Evolutionary conservation across 1,140 invertebrate species (phyloP).

Genomic region (Drosophila tsacasi): DNA sequence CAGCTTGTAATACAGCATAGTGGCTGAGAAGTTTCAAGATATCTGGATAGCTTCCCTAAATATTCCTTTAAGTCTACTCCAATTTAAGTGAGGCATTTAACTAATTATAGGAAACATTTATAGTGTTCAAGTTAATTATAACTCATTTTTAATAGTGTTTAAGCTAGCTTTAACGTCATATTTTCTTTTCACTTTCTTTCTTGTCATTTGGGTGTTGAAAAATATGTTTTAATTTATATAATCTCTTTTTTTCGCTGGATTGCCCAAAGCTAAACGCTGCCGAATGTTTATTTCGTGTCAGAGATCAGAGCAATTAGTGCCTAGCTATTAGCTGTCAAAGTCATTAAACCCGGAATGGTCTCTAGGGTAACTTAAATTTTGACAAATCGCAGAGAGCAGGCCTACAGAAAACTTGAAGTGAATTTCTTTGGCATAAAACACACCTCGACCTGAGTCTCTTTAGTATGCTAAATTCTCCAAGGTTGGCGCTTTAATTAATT

Average conservation of each 20-base stretch:
- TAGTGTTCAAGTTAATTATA: neutral
- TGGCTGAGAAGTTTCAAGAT: neutral
- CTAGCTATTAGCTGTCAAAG: slow-evolving; percentile 59
- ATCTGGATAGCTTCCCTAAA: neutral
- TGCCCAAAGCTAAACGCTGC: neutral
- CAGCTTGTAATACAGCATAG: neutral
- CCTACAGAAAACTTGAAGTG: slow-evolving; percentile 14
- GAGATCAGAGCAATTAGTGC: slow-evolving; percentile 58
- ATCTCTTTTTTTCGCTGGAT: slow-evolving; percentile 10
- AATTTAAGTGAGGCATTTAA: neutral
- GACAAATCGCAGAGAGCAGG: slow-evolving; percentile 54
- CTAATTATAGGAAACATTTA: slow-evolving; percentile 1
- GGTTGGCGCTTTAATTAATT: slow-evolving; percentile 59
- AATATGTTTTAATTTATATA: slow-evolving; percentile 30
- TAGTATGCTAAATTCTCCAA: slow-evolving; percentile 55
- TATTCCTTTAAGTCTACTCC: neutral
- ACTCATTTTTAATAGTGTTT: slow-evolving; percentile 3
- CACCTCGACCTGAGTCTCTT: slow-evolving; percentile 34
- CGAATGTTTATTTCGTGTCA: slow-evolving; percentile 47
- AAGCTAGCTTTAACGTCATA: slow-evolving; percentile 4
- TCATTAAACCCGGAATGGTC: slow-evolving; percentile 33
- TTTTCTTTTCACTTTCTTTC: slow-evolving; percentile 30
- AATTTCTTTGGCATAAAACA: slow-evolving; percentile 36
- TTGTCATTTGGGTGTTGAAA: slow-evolving; percentile 19
- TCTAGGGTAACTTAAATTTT: slow-evolving; percentile 45